Conservation (phyloP, 2,113 vertebrate genomes). For the Eonycteris spelaea region DNA sequence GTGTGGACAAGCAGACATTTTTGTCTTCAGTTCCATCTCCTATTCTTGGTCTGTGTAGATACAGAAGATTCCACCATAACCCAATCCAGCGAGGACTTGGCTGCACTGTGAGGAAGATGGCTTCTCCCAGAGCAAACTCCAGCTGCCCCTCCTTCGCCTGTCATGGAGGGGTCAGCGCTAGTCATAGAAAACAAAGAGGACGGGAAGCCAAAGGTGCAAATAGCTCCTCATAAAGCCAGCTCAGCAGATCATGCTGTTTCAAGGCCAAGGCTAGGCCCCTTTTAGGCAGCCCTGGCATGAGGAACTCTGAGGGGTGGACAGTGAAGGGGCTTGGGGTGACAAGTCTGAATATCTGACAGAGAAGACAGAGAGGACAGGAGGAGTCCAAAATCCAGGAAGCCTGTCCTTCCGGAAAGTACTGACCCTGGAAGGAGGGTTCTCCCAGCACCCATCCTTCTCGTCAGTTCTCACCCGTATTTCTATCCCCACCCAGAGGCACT, state of each 20-base stretch:
- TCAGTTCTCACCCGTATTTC: not conserved
- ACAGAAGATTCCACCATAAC: not conserved
- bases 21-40: not conserved
- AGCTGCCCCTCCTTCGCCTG: not conserved
- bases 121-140: not conserved
- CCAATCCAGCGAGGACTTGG: not conserved
- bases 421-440: fast-evolving
- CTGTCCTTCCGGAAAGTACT: not conserved
- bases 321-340: not conserved
- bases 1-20: not conserved
- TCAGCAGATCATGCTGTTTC: not conserved
- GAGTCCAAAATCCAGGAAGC: not conserved
- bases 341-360: not conserved
- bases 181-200: not conserved
- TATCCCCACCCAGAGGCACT: not conserved
- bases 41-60: not conserved
- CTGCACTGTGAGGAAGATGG: not conserved
- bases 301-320: not conserved
- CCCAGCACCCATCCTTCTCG: not conserved
- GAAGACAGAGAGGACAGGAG: not conserved
- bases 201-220: not conserved
- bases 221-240: not conserved
- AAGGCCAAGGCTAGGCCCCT: not conserved
- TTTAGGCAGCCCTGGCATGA: not conserved
- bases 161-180: not conserved